Evolutionary conservation across 2,888 invertebrate species (phyloP).

Genomic region (Epinotia brunnichana): DNA sequence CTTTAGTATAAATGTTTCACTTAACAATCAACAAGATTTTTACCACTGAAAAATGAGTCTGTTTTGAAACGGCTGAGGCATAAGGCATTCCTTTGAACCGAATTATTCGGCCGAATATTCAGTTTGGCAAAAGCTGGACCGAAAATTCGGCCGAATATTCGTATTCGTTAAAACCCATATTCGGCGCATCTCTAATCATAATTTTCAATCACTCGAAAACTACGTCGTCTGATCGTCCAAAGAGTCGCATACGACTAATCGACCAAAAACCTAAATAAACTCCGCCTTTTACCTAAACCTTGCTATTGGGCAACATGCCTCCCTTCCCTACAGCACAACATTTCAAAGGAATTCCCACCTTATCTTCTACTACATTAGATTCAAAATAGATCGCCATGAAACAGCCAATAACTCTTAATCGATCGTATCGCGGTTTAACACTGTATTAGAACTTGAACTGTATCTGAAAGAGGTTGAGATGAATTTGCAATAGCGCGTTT

Average conservation of each 20-base stretch:
- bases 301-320: constrained; percentile 10
- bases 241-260: background rate
- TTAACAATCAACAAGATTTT: no score
- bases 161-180: no score
- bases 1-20: no score
- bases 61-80: no score
- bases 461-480: background rate
- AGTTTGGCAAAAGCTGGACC: no score
- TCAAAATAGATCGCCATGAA: background rate
- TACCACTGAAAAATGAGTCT: no score
- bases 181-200: no score
- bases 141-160: no score
- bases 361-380: background rate
- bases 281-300: constrained; percentile 11
- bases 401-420: background rate
- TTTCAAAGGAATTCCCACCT: constrained; percentile 2
- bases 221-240: background rate
- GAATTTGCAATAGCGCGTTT: background rate
- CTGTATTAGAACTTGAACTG: background rate
- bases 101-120: no score
- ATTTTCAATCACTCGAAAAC: no score
- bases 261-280: no score
- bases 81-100: no score
- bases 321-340: background rate
- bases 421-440: background rate